Percentiles rank a stretch among this genome's conserved stretches.
Conservation (phyloP, 2,797 vertebrate genomes). For the Spheniscus humboldti region DNA sequence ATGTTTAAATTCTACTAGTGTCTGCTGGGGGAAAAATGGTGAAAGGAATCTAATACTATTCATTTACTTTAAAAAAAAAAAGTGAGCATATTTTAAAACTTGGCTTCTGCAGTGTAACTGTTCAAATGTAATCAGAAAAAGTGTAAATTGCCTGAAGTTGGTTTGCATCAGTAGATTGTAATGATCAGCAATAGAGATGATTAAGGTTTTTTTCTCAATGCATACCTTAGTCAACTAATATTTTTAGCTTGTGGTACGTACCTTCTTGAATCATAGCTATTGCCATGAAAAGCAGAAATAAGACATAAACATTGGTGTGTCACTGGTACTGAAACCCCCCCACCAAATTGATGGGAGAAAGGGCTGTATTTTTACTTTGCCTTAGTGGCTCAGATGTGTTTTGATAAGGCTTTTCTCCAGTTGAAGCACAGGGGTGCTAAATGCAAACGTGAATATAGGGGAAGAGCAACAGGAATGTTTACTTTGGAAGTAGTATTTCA, state of each 20-base stretch:
- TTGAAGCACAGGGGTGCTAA: background rate
- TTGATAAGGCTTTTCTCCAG: background rate
- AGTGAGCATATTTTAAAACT: background rate
- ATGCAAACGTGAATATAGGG: background rate
- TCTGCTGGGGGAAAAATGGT: background rate
- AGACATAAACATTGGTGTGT: background rate
- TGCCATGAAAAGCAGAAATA: background rate
- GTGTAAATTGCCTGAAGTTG: background rate
- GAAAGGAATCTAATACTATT: background rate
- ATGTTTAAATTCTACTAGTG: background rate
- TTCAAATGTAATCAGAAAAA: background rate
- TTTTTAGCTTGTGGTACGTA: background rate
- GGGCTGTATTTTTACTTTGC: background rate
- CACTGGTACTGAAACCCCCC: background rate
- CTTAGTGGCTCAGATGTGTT: background rate
- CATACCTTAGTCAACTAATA: background rate
- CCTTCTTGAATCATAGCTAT: background rate
- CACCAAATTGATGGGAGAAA: fast-evolving
- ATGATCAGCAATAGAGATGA: background rate
- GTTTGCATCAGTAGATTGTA: background rate
- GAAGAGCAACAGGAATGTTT: background rate
- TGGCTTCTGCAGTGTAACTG: background rate
- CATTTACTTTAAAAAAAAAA: too few relatives aligned
- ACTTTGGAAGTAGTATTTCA: background rate
- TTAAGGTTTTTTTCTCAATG: background rate